Percentiles rank a stretch among this genome's conserved stretches.
These are phyloP conservation scores for Tauraco hartlaubi DNA, from an alignment of 2,797 vertebrate genomes.

Conservation along the genomic window DNA sequence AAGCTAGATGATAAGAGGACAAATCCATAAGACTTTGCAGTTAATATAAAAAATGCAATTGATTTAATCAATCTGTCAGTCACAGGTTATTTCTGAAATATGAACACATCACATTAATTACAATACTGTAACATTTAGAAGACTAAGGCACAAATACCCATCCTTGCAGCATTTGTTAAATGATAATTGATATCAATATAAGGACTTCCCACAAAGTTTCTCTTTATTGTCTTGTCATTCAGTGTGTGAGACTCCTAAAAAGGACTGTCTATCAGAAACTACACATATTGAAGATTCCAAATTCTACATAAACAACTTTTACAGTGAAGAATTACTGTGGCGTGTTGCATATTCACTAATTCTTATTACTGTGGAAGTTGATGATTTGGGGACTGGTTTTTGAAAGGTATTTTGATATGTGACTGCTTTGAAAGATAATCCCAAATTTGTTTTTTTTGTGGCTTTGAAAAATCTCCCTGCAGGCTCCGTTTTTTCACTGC, in stretches of 20 bases:
- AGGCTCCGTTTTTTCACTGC: neutral
- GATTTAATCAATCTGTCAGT: neutral
- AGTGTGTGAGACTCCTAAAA: conserved; percentile 15
- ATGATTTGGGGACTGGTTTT: neutral
- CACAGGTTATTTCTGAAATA: neutral
- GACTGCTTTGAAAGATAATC: neutral
- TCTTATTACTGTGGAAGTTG: neutral
- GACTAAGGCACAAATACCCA: neutral
- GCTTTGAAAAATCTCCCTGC: neutral
- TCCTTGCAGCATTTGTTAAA: conserved; percentile 40
- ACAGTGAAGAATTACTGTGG: conserved; percentile 10
- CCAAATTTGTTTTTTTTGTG: neutral
- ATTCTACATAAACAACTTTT: neutral
- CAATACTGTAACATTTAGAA: neutral
- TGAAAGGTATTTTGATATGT: neutral
- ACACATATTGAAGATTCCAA: conserved; percentile 31
- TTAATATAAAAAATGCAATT: neutral
- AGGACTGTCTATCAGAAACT: conserved; percentile 45
- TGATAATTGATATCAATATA: conserved; percentile 37
- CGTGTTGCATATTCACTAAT: neutral
- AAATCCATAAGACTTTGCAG: neutral
- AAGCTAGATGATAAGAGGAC: neutral
- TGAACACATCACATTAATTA: neutral
- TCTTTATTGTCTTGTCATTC: conserved; percentile 63
- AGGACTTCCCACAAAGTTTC: conserved; percentile 47